These are phyloP conservation scores for Xiphophorus couchianus DNA, from an alignment of 2,113 vertebrate species.

Conservation along the genomic window DNA sequence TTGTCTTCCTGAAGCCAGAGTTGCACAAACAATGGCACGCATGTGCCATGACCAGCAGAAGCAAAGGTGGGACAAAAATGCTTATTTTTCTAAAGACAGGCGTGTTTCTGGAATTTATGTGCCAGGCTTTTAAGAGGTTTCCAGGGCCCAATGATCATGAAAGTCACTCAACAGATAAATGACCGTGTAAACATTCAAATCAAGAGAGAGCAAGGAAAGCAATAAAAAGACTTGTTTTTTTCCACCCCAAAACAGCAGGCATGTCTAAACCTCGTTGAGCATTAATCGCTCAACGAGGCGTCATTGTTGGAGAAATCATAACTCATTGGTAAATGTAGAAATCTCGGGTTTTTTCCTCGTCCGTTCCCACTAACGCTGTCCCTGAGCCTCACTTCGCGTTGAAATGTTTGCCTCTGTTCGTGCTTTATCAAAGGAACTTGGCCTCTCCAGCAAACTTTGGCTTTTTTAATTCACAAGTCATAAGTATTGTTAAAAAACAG, in stretches of 20 bases:
- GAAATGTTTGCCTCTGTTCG: background rate
- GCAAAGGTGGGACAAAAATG: slow-evolving; percentile 3
- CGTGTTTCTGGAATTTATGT: slow-evolving; percentile 40
- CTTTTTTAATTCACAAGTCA: slow-evolving; percentile 28
- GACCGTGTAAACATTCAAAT: slow-evolving; percentile 52
- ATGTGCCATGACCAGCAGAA: background rate
- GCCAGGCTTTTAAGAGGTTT: slow-evolving; percentile 39
- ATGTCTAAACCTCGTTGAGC: slow-evolving; percentile 20
- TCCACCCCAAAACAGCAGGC: slow-evolving; percentile 14
- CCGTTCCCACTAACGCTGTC: background rate
- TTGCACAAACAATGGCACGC: background rate
- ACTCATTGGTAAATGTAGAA: slow-evolving; percentile 2
- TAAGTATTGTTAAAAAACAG: slow-evolving; percentile 19
- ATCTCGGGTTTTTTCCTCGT: background rate
- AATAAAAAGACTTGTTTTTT: slow-evolving; percentile 34
- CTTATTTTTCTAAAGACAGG: slow-evolving; percentile 37
- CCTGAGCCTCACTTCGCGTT: background rate
- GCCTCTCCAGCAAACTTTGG: slow-evolving; percentile 10
- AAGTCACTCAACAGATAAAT: slow-evolving; percentile 61
- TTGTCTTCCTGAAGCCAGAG: background rate
- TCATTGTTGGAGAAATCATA: background rate
- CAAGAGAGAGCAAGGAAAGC: slow-evolving; percentile 47
- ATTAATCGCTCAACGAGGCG: background rate
- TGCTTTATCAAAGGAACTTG: slow-evolving; percentile 27
- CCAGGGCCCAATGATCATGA: slow-evolving; percentile 50